phyloP scores from a whole-genome alignment of 2,888 invertebrate species.

The Tetramorium bicarinatum region DNA sequence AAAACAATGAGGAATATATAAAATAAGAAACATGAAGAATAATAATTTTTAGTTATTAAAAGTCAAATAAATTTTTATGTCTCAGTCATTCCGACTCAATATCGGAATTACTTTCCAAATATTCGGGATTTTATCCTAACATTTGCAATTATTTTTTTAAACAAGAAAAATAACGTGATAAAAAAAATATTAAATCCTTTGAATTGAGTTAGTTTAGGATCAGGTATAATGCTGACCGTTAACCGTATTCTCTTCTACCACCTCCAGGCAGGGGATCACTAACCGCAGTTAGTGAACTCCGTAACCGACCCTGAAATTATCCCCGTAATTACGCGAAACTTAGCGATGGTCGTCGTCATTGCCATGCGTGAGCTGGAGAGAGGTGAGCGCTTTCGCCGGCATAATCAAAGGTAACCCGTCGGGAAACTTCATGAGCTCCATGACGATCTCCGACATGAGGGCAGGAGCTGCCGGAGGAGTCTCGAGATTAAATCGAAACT shows the following conservation, averaged over 20 bases:
- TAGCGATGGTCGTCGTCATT: slow-evolving; percentile 26
- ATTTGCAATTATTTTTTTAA: not conserved
- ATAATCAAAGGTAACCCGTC: slow-evolving; percentile 53
- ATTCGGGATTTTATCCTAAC: not conserved
- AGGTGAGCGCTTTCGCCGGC: slow-evolving; percentile 24
- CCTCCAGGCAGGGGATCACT: slow-evolving; percentile 9
- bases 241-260: not conserved
- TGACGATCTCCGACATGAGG: slow-evolving; percentile 18
- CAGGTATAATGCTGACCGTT: not conserved
- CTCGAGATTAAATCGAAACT: slow-evolving; percentile 62
- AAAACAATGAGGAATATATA: not conserved
- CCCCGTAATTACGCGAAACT: slow-evolving; percentile 41
- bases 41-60: not conserved
- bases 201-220: not conserved
- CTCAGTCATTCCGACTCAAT: not conserved
- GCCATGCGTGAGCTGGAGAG: slow-evolving; percentile 5
- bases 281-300: slow-evolving; percentile 32
- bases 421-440: slow-evolving; percentile 41
- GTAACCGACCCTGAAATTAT: slow-evolving; percentile 49
- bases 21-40: not conserved
- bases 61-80: not conserved
- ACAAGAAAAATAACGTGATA: not conserved
- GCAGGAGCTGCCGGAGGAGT: not conserved
- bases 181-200: not conserved
- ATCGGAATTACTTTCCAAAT: not conserved